A percentile compares a stretch with the other conserved stretches of the same genome.
phyloP scores from a whole-genome alignment of 2,888 invertebrate species.

The Disparrhopalites patrizii region DNA sequence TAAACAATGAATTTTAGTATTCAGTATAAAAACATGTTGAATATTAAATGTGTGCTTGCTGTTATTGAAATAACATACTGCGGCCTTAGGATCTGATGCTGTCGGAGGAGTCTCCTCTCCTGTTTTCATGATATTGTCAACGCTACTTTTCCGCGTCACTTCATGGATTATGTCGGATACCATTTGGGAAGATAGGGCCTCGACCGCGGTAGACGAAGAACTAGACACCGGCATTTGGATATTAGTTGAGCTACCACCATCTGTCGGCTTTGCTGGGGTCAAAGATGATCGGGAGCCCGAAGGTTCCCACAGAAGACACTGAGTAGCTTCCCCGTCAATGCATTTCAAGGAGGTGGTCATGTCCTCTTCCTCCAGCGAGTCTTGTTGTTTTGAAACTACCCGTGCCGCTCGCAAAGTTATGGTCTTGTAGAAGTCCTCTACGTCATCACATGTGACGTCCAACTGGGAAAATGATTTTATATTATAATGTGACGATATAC shows the following conservation, averaged over 20 bases:
- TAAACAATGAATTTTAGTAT: background rate
- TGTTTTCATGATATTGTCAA: constrained; percentile 22
- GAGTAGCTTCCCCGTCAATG: constrained; percentile 40
- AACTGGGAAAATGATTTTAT: too few species aligned
- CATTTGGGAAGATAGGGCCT: constrained; percentile 46
- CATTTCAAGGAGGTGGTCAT: constrained; percentile 46
- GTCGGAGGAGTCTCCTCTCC: background rate
- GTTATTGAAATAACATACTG: background rate
- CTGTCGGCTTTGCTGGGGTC: background rate
- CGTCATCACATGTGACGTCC: too few species aligned
- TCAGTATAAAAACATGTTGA: background rate
- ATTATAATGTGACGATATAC: too few species aligned
- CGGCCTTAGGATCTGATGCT: background rate
- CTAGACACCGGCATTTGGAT: constrained; percentile 15
- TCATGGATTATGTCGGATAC: constrained; percentile 47
- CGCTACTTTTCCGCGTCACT: constrained; percentile 39
- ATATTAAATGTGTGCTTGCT: background rate
- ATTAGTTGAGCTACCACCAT: background rate
- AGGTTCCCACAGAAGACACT: constrained; percentile 37
- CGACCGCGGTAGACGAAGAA: constrained; percentile 42
- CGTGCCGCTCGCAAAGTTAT: too few species aligned
- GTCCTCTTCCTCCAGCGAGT: constrained; percentile 35
- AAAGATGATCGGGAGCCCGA: background rate
- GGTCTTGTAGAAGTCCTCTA: too few species aligned
- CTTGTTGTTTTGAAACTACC: constrained; percentile 29